Percentiles rank a stretch among this genome's conserved stretches.
Conservation (phyloP, 1,140 invertebrate genomes). For the Cataglyphis hispanica region DNA sequence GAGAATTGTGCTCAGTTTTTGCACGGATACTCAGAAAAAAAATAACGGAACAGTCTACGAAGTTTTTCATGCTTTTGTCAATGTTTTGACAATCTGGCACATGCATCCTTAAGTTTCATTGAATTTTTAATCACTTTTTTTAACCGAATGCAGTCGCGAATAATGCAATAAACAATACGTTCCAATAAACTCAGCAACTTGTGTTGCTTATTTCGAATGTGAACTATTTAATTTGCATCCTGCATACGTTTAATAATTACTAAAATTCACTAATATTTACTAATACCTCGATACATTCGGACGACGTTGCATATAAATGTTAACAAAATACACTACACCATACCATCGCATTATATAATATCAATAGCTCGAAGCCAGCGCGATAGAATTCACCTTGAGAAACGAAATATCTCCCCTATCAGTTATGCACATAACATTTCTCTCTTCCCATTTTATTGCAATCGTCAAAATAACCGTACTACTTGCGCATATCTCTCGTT, state of each 20-base stretch:
- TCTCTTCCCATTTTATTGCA: neutral
- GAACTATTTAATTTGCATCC: slow-evolving; percentile 27
- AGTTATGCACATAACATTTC: neutral
- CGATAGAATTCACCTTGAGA: slow-evolving; percentile 37
- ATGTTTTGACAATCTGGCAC: too few species aligned
- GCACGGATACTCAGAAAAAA: too few species aligned
- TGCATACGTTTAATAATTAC: slow-evolving; percentile 8
- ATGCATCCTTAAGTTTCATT: too few species aligned
- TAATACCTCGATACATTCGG: slow-evolving; percentile 8
- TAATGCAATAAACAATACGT: neutral
- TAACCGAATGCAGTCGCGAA: neutral
- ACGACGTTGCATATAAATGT: slow-evolving; percentile 53
- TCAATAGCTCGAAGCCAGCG: slow-evolving; percentile 20
- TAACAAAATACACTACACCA: slow-evolving; percentile 12
- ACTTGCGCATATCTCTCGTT: slow-evolving; percentile 18
- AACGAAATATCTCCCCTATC: slow-evolving; percentile 50
- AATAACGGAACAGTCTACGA: too few species aligned
- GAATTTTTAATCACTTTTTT: too few species aligned
- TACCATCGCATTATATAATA: slow-evolving; percentile 19
- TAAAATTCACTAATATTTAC: slow-evolving; percentile 42
- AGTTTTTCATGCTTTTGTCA: too few species aligned
- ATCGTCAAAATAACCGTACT: slow-evolving; percentile 12
- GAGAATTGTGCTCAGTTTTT: too few species aligned
- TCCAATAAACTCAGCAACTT: neutral
- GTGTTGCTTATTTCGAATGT: neutral